A percentile compares a stretch with the other conserved stretches of the same genome.
Conservation (phyloP, 1,140 invertebrate genomes). For the Formica selysi region DNA sequence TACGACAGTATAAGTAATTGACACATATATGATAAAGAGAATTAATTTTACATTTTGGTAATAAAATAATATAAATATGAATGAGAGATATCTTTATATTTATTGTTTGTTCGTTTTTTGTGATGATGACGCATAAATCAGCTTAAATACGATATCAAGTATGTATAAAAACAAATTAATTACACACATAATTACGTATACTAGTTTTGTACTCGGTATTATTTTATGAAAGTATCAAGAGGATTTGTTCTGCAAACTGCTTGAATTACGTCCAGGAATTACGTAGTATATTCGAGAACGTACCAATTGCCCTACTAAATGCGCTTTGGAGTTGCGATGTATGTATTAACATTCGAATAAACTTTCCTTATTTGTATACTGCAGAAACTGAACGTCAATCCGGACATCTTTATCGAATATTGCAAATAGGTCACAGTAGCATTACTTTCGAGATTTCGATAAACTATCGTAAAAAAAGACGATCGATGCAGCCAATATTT, state of each 20-base stretch:
- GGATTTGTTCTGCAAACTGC: constrained; percentile 36
- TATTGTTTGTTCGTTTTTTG: neutral
- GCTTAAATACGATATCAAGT: neutral
- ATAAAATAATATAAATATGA: neutral
- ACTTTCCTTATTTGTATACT: constrained; percentile 48
- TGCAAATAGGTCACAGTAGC: constrained; percentile 8
- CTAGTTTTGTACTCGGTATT: neutral
- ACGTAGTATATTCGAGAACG: constrained; percentile 38
- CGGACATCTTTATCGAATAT: constrained; percentile 30
- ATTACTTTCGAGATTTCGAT: constrained; percentile 15
- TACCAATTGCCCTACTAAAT: constrained; percentile 34
- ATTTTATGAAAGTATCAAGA: constrained; percentile 37
- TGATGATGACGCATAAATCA: neutral
- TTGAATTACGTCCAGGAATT: constrained; percentile 34
- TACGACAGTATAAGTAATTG: too few species aligned
- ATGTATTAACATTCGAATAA: constrained; percentile 52
- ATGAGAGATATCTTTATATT: neutral
- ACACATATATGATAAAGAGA: neutral
- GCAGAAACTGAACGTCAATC: neutral
- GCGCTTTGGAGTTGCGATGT: constrained; percentile 16
- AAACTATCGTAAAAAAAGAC: constrained; percentile 3
- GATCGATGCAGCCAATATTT: constrained; percentile 6
- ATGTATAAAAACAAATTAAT: neutral
- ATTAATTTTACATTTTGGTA: neutral
- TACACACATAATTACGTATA: neutral